Evolutionary conservation across 2,888 invertebrate species (phyloP), one percentile per base, ranked within the genome.

Genomic region (Pomacea canaliculata): DNA sequence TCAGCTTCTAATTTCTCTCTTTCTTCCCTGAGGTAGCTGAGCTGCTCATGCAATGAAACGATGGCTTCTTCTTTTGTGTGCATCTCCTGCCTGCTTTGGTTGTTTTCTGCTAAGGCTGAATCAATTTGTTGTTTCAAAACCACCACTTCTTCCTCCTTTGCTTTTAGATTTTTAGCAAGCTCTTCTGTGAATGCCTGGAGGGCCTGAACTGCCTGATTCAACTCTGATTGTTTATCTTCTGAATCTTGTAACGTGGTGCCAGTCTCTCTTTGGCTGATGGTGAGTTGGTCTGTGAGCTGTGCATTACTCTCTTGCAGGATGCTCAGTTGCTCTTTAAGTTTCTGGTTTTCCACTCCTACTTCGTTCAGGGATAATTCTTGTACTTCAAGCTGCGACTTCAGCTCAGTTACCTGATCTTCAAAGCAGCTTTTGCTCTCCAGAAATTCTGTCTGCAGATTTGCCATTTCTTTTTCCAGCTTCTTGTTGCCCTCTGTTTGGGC

Each of bases 401-500:
- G 71, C 18, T 66, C 37, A 48, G 71, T 76, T 51, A 75, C 51
- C 63, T 77, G 69, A 16, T 46, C 71, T 18, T 80, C 81, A 56
- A 82, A 62, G n/a, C 78, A 67, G 16, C 68, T 68, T 60, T 73
- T 77, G 27, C 76, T 63, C 60, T 67, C 76, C 12, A 66, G 67
- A 27, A 82, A 71, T 70, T 81, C 71, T 5, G 77, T 74, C 71
- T 82, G 79, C 73, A 87, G 76, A 70, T 89, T 88, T 74, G 86
- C 84, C 19, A 86, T 78, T 69, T 87, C 85, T 70, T 84, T 84
- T 48, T 81, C 79, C 9, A 87, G 79, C 63, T 85, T 85, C 13
- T 82, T 82, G 78, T 82, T 84, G 19, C 81, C 77, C 9, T 86
- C 82, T 59, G 79, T 69, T 79, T 82, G 78, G 49, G 80, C 79